phyloP scores from a whole-genome alignment of 2,888 invertebrate species.

The Chydorus sphaericus region DNA sequence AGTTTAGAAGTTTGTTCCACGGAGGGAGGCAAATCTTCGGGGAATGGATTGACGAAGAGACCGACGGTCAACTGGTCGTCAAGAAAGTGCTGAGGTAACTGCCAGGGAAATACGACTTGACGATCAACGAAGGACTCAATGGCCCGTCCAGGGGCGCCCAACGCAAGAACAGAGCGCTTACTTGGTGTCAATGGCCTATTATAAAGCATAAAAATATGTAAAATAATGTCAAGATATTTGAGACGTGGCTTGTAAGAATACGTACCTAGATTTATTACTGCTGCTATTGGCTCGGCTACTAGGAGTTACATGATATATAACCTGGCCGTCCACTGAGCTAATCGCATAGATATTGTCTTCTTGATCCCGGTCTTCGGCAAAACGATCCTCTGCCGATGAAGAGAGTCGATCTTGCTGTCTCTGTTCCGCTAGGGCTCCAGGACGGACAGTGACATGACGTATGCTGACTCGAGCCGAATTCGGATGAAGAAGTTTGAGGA shows the following conservation, averaged over 20 bases:
- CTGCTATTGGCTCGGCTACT: constrained; percentile 20
- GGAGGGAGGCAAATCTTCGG: constrained; percentile 16
- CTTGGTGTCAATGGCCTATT: constrained; percentile 33
- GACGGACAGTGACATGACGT: constrained; percentile 40
- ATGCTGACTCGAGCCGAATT: constrained; percentile 68
- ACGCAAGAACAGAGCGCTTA: not conserved
- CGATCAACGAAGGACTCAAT: constrained; percentile 1
- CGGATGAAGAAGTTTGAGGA: constrained; percentile 57
- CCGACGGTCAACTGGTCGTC: constrained; percentile 29
- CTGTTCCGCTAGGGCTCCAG: not conserved
- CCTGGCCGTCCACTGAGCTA: constrained; percentile 64
- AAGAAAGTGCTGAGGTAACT: not conserved
- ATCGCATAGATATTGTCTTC: constrained; percentile 58
- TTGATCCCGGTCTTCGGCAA: constrained; percentile 11
- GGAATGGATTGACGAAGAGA: constrained; percentile 49
- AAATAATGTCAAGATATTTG: too few relatives aligned
- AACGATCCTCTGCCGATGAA: not conserved
- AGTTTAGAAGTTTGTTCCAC: not conserved
- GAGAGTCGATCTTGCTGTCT: not conserved
- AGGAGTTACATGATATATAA: constrained; percentile 45
- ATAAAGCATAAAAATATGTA: too few relatives aligned
- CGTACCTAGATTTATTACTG: too few relatives aligned
- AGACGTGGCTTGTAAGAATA: too few relatives aligned
- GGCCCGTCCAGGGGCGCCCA: not conserved
- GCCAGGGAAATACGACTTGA: constrained; percentile 2